phyloP scores from a whole-genome alignment of 2,797 vertebrate species.

The Rhynchotus rufescens region DNA sequence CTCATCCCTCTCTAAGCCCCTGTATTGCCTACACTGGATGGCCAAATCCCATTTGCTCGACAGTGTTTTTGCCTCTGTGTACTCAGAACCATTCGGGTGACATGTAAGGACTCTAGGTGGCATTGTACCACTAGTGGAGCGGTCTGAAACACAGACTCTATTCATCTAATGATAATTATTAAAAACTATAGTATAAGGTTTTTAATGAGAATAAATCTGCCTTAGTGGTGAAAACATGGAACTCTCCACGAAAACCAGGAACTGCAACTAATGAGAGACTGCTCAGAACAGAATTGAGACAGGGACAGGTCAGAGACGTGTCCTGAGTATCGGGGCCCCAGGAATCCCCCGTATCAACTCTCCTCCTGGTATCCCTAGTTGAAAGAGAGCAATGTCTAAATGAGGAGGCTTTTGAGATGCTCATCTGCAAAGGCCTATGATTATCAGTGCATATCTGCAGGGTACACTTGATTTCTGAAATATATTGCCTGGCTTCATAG shows the following conservation, averaged over 20 bases:
- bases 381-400: background rate
- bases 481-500: background rate
- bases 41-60: background rate
- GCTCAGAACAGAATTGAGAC: background rate
- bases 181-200: background rate
- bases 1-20: background rate
- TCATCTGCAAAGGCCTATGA: background rate
- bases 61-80: accelerated
- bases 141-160: accelerated
- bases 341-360: background rate
- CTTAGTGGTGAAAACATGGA: background rate
- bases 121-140: background rate
- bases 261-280: background rate
- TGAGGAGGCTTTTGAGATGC: background rate
- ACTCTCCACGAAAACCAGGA: background rate
- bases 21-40: accelerated
- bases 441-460: background rate
- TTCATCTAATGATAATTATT: background rate
- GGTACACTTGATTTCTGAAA: background rate
- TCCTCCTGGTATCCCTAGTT: background rate
- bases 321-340: background rate
- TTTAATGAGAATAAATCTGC: background rate
- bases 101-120: background rate
- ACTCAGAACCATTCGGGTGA: accelerated
- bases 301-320: background rate